Conservation (phyloP, 2,113 vertebrate species). For the Tympanuchus pallidicinctus region DNA sequence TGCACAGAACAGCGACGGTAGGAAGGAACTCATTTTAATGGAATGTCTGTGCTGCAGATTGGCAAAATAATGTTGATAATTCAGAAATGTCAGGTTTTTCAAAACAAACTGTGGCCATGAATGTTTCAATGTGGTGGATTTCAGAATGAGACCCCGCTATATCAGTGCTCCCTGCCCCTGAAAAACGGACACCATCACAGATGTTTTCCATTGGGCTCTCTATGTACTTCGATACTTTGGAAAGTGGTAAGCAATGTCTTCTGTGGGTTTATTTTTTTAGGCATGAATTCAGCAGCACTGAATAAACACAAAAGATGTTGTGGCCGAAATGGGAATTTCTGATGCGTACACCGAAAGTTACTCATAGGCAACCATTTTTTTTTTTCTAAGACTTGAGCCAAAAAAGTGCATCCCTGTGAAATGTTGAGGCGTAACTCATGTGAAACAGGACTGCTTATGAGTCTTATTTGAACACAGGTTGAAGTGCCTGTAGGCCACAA, state of each 20-base stretch:
- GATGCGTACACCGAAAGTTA: not conserved
- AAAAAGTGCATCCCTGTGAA: not conserved
- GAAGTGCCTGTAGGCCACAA: not conserved
- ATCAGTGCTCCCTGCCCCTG: rapidly evolving
- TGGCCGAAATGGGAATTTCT: conserved; percentile 34
- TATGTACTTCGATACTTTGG: not conserved
- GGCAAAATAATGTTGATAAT: not conserved
- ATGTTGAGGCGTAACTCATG: not conserved
- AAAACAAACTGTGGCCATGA: not conserved
- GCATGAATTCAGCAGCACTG: not conserved
- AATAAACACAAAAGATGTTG: conserved; percentile 13
- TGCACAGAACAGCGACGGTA: conserved; percentile 44
- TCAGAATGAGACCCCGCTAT: not conserved
- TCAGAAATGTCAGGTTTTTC: not conserved
- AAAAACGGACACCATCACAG: not conserved
- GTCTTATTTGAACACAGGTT: not conserved
- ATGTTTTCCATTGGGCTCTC: not conserved
- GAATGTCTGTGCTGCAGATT: conserved; percentile 48
- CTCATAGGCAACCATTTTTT: not conserved
- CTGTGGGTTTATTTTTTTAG: not conserved
- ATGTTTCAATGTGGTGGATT: not conserved
- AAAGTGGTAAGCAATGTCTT: not conserved
- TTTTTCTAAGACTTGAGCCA: not conserved
- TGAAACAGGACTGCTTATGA: not conserved
- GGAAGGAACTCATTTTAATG: conserved; percentile 53